Percentiles rank a stretch among this genome's conserved stretches.
These are phyloP conservation scores for Mizuhopecten yessoensis DNA, from an alignment of 1,140 invertebrate species.

Conservation along the genomic window DNA sequence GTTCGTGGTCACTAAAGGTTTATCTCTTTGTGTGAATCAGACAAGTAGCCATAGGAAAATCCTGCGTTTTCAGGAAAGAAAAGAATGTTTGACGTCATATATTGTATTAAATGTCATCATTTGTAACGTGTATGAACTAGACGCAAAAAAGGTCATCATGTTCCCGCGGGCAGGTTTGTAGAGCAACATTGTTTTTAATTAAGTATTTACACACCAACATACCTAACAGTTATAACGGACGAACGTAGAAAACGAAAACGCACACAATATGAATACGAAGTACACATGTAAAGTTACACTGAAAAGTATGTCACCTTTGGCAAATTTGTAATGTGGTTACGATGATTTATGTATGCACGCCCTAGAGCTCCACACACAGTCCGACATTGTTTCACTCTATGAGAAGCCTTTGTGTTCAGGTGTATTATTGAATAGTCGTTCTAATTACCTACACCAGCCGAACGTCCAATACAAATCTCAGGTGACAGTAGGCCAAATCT, in stretches of 20 bases:
- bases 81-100: constrained; percentile 5
- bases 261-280: background rate
- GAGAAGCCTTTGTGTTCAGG: background rate
- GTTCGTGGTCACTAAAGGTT: background rate
- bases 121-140: background rate
- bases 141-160: background rate
- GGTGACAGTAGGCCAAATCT: background rate
- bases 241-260: background rate
- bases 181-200: background rate
- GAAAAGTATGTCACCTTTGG: background rate
- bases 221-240: background rate
- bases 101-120: background rate
- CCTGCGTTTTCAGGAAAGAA: background rate
- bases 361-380: background rate
- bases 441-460: background rate
- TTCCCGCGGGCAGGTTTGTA: background rate
- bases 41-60: background rate
- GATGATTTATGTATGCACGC: background rate
- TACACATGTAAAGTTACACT: background rate
- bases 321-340: too few species aligned
- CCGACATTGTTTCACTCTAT: background rate
- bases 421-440: background rate
- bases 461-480: background rate
- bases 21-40: background rate
- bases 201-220: background rate